Evolutionary conservation across 2,113 vertebrate species (phyloP).

Genomic region (Notarius lentiginosus): DNA sequence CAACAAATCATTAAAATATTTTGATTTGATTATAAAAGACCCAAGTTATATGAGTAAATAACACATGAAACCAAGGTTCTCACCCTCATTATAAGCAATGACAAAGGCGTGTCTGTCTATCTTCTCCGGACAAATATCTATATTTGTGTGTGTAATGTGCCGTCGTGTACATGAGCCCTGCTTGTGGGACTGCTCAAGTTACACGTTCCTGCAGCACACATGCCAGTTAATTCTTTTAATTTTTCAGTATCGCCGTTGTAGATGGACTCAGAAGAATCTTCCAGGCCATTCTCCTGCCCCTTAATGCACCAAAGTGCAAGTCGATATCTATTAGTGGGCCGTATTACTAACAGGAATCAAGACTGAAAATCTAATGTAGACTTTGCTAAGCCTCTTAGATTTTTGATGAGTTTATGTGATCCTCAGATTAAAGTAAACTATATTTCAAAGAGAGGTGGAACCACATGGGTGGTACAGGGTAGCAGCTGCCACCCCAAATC

Average conservation of each 20-base stretch:
- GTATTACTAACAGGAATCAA: conserved; percentile 6
- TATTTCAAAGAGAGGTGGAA: not conserved
- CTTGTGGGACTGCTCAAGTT: not conserved
- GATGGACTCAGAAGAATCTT: conserved; percentile 8
- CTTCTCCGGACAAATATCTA: conserved; percentile 12
- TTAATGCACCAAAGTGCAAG: conserved; percentile 12
- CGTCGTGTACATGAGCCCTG: not conserved
- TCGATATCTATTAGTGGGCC: conserved; percentile 4
- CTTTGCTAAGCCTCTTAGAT: not conserved
- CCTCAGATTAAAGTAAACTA: not conserved
- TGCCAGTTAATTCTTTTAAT: not conserved
- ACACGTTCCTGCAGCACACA: conserved; percentile 1
- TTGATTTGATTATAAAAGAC: not conserved
- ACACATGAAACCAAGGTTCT: not conserved
- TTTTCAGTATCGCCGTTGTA: not conserved
- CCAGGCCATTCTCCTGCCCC: not conserved
- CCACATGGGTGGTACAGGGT: not conserved
- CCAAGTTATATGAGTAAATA: not conserved
- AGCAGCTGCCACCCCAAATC: not conserved
- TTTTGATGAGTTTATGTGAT: not conserved
- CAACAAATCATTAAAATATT: not conserved
- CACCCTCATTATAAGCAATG: not conserved
- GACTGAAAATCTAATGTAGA: not conserved
- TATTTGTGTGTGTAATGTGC: conserved; percentile 3
- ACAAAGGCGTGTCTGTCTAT: not conserved